Conservation (phyloP, 92 coral and sea anemone genomes). For the Chrysogorgia sp. region DNA sequence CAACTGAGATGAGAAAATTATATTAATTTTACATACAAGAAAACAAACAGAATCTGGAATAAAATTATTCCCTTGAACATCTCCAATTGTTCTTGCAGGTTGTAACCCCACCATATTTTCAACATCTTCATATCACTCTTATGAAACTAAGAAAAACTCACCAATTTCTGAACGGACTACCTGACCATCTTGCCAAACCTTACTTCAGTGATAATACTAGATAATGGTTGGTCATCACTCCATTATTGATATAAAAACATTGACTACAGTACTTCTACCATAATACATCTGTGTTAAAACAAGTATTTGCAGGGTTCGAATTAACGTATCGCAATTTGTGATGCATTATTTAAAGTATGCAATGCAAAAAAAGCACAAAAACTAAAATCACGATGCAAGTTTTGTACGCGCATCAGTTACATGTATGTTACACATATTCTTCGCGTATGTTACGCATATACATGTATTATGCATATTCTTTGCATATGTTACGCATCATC, state of each 20-base stretch:
- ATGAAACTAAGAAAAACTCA: neutral
- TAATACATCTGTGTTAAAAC: too few relatives aligned
- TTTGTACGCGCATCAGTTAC: too few relatives aligned
- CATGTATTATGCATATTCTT: too few relatives aligned
- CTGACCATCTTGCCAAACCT: neutral
- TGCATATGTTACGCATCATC: too few relatives aligned
- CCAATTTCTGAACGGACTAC: neutral
- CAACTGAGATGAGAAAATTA: too few relatives aligned
- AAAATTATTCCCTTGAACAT: neutral
- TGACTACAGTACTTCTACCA: neutral
- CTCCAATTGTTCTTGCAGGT: neutral
- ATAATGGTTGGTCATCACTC: slow-evolving; percentile 5
- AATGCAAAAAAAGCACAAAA: too few relatives aligned
- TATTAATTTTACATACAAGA: neutral
- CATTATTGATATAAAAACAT: neutral
- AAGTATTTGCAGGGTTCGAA: too few relatives aligned
- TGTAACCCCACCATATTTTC: neutral
- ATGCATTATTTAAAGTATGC: too few relatives aligned
- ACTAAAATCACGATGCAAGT: too few relatives aligned
- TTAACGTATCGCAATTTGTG: too few relatives aligned
- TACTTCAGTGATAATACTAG: neutral
- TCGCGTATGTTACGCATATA: too few relatives aligned
- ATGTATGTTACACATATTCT: too few relatives aligned
- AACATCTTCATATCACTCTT: neutral
- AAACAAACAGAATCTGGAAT: neutral